Base-by-base conservation (phyloP, 2,113 vertebrate species). In the Nothobranchius kuhntae region DNA sequence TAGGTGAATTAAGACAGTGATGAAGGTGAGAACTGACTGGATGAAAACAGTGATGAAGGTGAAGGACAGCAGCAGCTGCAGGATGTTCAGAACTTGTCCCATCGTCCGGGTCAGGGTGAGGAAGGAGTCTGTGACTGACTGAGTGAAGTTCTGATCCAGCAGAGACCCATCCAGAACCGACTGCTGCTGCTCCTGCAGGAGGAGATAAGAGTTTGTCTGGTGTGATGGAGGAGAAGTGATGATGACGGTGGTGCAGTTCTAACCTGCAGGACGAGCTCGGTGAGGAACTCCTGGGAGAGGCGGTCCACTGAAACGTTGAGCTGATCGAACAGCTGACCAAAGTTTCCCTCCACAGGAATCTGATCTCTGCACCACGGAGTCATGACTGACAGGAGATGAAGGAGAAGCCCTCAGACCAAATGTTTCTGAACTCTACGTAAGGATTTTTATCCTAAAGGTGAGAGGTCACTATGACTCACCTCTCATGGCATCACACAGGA, bases 261-360 rank as follows among this genome's bases (percentile, higher is more conserved):
- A 7, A 96, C 96, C 91, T 92, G 53, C 56, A 93, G 1, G 1
- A 87, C 3, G 0, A 97, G 63, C 0, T 44, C 60, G 3, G 92
- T 72, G 0, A 68, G 91, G 87, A 98, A 98, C 9, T 95, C 91
- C 56, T 83, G 68, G 7, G 83, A 62, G 44, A 98, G 86, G 4
- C 55, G 84, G 1, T 65, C 57, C 4, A 98, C 68, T 0, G 96
- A 95, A 1, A 0, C 0, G 55, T 95, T 94, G 6, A 98, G 77
- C 7, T 78, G 85, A 71, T 99, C 94, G 0, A 94, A 99, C 14
- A 91, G 86, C 42, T 91, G 83, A 11, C 96, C 97, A 0, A 97
- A 96, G 89, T 98, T 97, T n/a, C 93, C 90, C n/a, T 96, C 95
- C 60, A 98, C 91, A 0, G 97, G 96, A 68, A 97, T 84, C 9